A percentile compares a stretch with the other conserved stretches of the same genome.
phyloP scores from a whole-genome alignment of 2,113 vertebrate genomes.

The Nycticryphes semicollaris region DNA sequence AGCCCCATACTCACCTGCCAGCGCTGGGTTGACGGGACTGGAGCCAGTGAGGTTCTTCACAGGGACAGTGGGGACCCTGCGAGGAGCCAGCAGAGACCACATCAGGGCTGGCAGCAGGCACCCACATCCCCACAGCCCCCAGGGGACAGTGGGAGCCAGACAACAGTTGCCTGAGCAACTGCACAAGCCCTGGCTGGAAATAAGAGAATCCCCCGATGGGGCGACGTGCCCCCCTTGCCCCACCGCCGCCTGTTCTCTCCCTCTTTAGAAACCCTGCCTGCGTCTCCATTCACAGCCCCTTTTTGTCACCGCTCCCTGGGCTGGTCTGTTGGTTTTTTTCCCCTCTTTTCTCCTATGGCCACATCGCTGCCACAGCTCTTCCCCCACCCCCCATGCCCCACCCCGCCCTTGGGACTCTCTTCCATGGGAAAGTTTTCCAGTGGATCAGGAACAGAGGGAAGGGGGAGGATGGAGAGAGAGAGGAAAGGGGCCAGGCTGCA shows the following conservation, averaged over 20 bases:
- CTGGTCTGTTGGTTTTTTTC: background rate
- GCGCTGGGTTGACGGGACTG: conserved; percentile 89
- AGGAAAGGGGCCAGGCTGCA: conserved; percentile 31
- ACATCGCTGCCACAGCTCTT: background rate
- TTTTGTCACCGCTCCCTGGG: conserved; percentile 48
- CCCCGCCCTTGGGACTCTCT: background rate
- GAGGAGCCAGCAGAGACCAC: background rate
- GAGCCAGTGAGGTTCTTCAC: conserved; percentile 94
- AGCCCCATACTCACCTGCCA: conserved; percentile 79
- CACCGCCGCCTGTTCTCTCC: background rate
- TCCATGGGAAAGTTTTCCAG: conserved; percentile 74
- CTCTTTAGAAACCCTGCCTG: conserved; percentile 61
- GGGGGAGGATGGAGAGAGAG: conserved; percentile 39
- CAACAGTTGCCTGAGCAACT: conserved; percentile 63
- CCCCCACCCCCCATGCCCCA: background rate
- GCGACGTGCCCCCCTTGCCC: background rate
- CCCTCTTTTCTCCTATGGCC: conserved; percentile 11
- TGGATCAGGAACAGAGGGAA: conserved; percentile 56
- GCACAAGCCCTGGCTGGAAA: conserved; percentile 25
- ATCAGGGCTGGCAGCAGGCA: background rate
- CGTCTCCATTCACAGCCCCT: conserved; percentile 63
- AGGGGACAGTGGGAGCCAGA: background rate
- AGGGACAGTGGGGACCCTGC: conserved; percentile 88
- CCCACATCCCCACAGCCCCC: background rate
- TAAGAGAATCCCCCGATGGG: background rate